phyloP scores from a whole-genome alignment of 2,797 vertebrate genomes.

The Cryptoprocta ferox region DNA sequence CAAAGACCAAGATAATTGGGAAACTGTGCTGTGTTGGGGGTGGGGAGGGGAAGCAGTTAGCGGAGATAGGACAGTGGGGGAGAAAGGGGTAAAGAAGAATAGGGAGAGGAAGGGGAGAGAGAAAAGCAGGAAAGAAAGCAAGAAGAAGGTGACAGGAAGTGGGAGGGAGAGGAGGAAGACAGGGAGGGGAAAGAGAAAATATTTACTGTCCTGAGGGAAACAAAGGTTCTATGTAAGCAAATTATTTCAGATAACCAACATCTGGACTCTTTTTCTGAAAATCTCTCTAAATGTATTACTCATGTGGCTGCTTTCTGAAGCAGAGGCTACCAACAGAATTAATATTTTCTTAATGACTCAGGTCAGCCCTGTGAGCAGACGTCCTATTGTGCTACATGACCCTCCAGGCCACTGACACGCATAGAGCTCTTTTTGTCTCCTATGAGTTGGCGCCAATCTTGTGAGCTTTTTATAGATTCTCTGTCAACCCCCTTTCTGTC shows the following conservation, averaged over 20 bases:
- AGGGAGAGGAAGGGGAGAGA: not conserved
- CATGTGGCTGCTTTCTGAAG: not conserved
- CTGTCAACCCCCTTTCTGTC: not conserved
- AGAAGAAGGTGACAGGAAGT: too few species aligned
- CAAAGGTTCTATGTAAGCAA: not conserved
- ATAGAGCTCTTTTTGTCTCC: not conserved
- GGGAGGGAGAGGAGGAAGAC: not conserved
- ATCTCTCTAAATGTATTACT: not conserved
- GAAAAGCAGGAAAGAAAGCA: not conserved
- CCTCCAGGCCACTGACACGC: not conserved
- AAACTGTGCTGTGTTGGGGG: not conserved
- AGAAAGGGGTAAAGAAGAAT: not conserved
- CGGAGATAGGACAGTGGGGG: too few species aligned
- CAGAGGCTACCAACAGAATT: not conserved
- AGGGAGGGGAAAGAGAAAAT: not conserved
- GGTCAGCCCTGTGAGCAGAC: not conserved
- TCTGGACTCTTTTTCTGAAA: not conserved
- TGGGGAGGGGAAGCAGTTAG: too few species aligned
- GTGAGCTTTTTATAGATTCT: slow-evolving; percentile 55
- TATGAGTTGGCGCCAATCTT: slow-evolving; percentile 24
- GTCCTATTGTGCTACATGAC: rapidly evolving
- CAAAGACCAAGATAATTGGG: not conserved
- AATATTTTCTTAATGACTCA: not conserved
- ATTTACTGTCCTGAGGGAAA: not conserved
- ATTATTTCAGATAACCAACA: not conserved